Evolutionary conservation across 1,140 invertebrate species (phyloP), one percentile per base, ranked within the genome.

Genomic region (Patella vulgata): DNA sequence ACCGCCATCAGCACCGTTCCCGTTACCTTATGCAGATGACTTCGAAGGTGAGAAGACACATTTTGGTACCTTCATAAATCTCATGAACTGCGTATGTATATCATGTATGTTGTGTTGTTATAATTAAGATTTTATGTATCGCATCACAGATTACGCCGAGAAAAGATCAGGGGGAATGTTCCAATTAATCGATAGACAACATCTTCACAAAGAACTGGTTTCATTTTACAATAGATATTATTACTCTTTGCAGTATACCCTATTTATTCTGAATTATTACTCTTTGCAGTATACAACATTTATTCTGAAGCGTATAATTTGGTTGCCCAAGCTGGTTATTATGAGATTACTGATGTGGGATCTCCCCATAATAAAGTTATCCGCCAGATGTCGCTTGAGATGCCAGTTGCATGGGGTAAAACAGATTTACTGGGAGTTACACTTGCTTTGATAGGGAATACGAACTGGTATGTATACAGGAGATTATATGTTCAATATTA

Each of bases 271-370:
- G n/a, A n/a, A n/a, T n/a, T n/a, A n/a, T n/a, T n/a, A n/a, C 8
- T 46, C 59, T 53, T 50, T 39, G 2, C 40, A 75, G 71, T 27
- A n/a, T 78, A 73, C 63, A 52, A 43, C 0, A 25, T 60, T 2
- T 61, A 68, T 48, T 53, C 56, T 17, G 78, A 78, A 58, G 70
- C 78, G 4, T 68, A 66, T 56, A 62, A 72, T 52, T 68, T 76
- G 28, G 70, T 65, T n/a, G 74, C 55, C 27, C 78, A 80, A 59
- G 63, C 68, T 17, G 78, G 78, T 5, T 63, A 63, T 27, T 80
- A 67, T 67, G 78, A 80, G 57, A 60, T 78, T 3, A 56, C 60
- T 3, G 12, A 50, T 14, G 52, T 66, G 3, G 60, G 42, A 0
- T 51, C 46, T 31, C 3, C 14, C 5, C 58, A 64, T 30, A 55